These are phyloP conservation scores for Agraylea sexmaculata DNA, from an alignment of 1,140 invertebrate genomes.

Conservation along the genomic window DNA sequence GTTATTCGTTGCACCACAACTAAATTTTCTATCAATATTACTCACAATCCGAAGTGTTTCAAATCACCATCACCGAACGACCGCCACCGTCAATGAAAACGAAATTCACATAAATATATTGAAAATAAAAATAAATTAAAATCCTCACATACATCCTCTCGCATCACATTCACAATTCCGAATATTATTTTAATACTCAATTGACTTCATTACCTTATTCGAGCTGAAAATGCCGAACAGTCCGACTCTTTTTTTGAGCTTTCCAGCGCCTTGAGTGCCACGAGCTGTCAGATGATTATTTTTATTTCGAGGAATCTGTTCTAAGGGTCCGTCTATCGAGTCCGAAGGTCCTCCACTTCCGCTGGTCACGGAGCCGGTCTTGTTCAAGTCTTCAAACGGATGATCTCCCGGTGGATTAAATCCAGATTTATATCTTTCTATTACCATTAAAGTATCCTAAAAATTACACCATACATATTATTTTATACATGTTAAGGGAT, in stretches of 20 bases:
- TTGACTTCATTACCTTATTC: constrained; percentile 91
- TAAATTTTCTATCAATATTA: too few relatives aligned
- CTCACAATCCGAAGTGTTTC: too few relatives aligned
- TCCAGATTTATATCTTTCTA: constrained; percentile 91
- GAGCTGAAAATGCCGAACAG: constrained; percentile 84
- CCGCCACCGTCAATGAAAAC: too few relatives aligned
- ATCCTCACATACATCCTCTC: too few relatives aligned
- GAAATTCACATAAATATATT: too few relatives aligned
- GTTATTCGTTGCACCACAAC: too few relatives aligned
- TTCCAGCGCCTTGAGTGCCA: constrained; percentile 74
- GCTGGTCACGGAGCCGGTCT: constrained; percentile 42
- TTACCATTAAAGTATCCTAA: constrained; percentile 76
- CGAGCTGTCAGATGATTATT: constrained; percentile 61
- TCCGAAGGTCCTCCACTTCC: constrained; percentile 40
- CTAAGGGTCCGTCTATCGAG: constrained; percentile 38
- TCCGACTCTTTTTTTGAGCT: constrained; percentile 78
- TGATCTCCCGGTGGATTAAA: constrained; percentile 88
- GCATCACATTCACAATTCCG: background rate
- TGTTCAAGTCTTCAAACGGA: constrained; percentile 84
- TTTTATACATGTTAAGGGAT: constrained; percentile 3
- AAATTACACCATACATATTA: constrained; percentile 23
- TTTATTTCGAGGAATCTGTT: constrained; percentile 66
- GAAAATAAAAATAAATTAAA: too few relatives aligned
- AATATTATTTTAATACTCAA: too few relatives aligned
- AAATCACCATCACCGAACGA: too few relatives aligned